A percentile compares a stretch with the other conserved stretches of the same genome.
Conservation (phyloP, 1,140 invertebrate genomes). For the Kradibia gibbosae region DNA sequence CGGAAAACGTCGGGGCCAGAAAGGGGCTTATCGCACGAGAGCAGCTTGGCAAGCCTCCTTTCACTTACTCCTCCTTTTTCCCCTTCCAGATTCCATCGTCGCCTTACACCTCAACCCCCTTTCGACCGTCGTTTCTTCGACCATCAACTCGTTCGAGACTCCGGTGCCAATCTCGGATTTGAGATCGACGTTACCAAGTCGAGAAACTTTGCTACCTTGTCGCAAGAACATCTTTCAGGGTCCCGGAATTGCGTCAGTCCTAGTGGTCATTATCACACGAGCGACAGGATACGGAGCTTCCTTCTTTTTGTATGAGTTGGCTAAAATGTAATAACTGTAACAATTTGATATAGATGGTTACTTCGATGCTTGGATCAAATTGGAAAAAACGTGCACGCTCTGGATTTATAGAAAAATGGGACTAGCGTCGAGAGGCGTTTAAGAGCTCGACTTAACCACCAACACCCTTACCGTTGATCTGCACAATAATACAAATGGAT, state of each 20-base stretch:
- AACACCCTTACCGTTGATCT: not conserved
- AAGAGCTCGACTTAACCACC: not conserved
- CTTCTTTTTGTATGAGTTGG: not conserved
- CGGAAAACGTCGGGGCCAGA: constrained; percentile 23
- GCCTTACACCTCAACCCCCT: not conserved
- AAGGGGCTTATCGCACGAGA: constrained; percentile 31
- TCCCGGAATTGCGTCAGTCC: not conserved
- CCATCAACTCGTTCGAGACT: not conserved
- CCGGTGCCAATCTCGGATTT: not conserved
- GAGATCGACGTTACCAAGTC: not conserved
- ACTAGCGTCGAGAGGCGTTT: not conserved
- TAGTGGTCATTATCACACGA: not conserved
- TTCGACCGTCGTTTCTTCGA: not conserved
- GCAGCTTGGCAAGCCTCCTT: not conserved
- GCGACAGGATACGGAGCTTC: not conserved
- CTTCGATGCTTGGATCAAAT: not conserved
- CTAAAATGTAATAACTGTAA: constrained; percentile 20
- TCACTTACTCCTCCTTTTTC: not conserved
- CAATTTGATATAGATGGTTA: not conserved
- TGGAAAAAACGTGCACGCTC: constrained; percentile 9
- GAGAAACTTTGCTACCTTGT: not conserved
- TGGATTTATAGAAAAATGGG: constrained; percentile 12
- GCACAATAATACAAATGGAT: constrained; percentile 6
- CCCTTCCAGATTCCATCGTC: constrained; percentile 7
- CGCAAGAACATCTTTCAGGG: not conserved